Evolutionary conservation across 2,888 invertebrate species (phyloP).

Genomic region (Caradrina kadenii): DNA sequence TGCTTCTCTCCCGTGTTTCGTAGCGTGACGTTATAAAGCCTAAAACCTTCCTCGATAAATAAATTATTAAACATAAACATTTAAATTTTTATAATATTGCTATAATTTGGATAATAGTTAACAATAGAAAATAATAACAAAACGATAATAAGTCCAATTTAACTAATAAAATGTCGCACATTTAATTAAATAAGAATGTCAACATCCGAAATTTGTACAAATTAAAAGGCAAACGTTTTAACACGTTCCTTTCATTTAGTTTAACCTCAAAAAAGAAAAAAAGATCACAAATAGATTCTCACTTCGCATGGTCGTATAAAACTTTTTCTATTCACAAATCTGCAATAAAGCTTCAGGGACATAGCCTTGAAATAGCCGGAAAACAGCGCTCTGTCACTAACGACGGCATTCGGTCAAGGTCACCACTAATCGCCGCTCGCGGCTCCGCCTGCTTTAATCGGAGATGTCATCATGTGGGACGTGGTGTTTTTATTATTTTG

Average conservation of each 20-base stretch:
- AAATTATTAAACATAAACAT: too few species aligned
- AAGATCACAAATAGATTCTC: neutral
- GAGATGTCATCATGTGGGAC: neutral
- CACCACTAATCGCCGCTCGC: slow-evolving; percentile 19
- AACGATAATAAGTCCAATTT: too few species aligned
- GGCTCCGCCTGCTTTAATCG: slow-evolving; percentile 19
- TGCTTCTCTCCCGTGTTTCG: too few species aligned
- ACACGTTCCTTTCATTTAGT: neutral
- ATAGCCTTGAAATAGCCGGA: slow-evolving; percentile 33
- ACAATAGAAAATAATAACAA: too few species aligned
- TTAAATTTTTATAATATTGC: too few species aligned
- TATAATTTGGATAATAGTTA: too few species aligned
- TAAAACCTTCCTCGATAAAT: too few species aligned
- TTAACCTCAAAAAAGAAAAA: neutral
- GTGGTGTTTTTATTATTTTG: slow-evolving; percentile 2
- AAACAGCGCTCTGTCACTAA: slow-evolving; percentile 29
- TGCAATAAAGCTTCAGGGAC: slow-evolving; percentile 27
- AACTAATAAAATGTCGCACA: too few species aligned
- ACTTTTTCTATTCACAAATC: slow-evolving; percentile 6
- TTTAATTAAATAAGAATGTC: too few species aligned
- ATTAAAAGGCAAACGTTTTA: too few species aligned
- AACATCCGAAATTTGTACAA: too few species aligned
- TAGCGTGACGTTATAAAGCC: too few species aligned
- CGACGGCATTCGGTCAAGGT: slow-evolving; percentile 41
- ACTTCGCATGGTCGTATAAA: neutral